Base-by-base conservation (phyloP, 2,797 vertebrate genomes). In the Enteromius paludinosus region DNA sequence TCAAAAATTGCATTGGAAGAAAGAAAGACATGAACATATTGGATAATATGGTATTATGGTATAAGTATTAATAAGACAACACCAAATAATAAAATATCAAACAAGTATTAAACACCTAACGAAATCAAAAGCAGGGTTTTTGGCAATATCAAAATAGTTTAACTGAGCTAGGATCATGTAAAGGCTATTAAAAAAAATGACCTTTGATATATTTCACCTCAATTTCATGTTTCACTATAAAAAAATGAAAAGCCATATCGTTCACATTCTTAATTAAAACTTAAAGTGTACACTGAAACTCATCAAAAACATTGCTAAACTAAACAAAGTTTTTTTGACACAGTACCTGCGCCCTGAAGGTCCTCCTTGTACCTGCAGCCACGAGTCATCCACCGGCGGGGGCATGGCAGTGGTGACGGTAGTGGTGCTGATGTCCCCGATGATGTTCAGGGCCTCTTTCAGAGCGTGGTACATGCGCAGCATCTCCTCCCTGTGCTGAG, bases 321-420 rank as follows among this genome's bases (percentile, higher is more conserved):
- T 41, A 6, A 25, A 28, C 4, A 49, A 3, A 47, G 38, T 2
- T 41, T 11, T 10, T 25, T 25, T 59, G 61, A 65, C 41, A 84
- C 83, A 86, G 90, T 95, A 98, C 97, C 97, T 98, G 94, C 96
- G 96, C 91, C 96, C 97, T 0, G 96, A 95, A 1, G 95, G 95
- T 94, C 96, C 94, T 87, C 95, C 97, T 76, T 97, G 96, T 92
- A 98, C 97, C 93, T 98, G 97, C 91, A 98, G 96, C 97, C 97
- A 98, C 1, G 97, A 98, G 95, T 98, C 97, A 82, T 98, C 97
- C 64, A 98, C 97, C 1, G 97, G 97, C n/a, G 97, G 97, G 4
- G 97, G 97, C 94, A 96, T 94, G 1, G 96, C 89, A 33, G 96
- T 98, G 94, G 96, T 96, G 92, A 95, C 89, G 2, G 97, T 98